A percentile compares a stretch with the other conserved stretches of the same genome.
phyloP scores from a whole-genome alignment of 2,113 vertebrate species.

The Girardinichthys multiradiatus region DNA sequence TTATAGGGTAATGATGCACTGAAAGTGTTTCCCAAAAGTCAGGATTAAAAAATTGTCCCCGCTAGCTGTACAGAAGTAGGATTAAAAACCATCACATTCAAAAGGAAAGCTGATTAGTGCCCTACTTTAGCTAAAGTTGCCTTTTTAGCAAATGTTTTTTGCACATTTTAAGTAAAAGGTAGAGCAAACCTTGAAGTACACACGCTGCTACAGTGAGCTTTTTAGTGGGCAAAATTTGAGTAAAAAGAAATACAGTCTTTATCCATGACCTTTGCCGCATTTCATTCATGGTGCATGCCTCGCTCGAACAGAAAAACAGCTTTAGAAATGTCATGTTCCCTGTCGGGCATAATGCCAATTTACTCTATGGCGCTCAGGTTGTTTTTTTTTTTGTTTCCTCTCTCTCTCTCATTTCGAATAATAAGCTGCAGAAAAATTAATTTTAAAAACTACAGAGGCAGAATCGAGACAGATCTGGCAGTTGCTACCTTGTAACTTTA shows the following conservation, averaged over 20 bases:
- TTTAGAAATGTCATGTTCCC: neutral
- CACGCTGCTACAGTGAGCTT: too few species aligned
- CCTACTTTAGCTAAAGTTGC: neutral
- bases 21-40: conserved; percentile 12
- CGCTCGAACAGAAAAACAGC: neutral
- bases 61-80: neutral
- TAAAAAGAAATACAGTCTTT: neutral
- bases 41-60: conserved; percentile 1
- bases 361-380: neutral
- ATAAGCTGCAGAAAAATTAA: neutral
- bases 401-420: neutral
- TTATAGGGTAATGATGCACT: conserved; percentile 8
- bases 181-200: neutral
- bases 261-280: neutral
- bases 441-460: conserved; percentile 12
- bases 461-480: conserved; percentile 20
- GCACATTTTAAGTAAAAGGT: neutral
- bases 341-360: neutral
- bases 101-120: neutral
- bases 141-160: neutral
- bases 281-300: neutral
- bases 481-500: conserved; percentile 23
- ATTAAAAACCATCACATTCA: neutral
- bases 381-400: neutral
- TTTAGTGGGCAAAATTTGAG: too few species aligned